A percentile compares a stretch with the other conserved stretches of the same genome.
Conservation (phyloP, 2,888 invertebrate genomes). For the Pediacus dermestoides region DNA sequence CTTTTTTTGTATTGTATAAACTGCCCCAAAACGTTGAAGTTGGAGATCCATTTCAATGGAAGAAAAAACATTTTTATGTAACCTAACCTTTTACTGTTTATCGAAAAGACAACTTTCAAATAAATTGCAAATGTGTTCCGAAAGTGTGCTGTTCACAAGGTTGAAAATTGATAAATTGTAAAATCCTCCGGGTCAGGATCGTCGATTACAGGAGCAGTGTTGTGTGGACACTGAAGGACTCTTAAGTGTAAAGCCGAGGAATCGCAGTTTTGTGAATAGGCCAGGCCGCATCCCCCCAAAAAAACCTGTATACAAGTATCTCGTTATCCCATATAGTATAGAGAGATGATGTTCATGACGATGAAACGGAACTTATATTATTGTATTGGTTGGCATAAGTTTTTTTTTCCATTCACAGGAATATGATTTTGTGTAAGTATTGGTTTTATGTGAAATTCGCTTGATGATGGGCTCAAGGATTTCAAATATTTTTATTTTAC, state of each 20-base stretch:
- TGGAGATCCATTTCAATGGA: constrained; percentile 14
- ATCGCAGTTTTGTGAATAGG: constrained; percentile 39
- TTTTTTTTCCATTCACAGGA: no score
- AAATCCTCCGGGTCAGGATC: constrained; percentile 26
- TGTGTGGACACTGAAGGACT: constrained; percentile 37
- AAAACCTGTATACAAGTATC: constrained; percentile 47
- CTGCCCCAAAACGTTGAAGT: no score
- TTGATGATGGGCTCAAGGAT: no score
- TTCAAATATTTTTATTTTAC: no score
- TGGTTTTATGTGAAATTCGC: no score
- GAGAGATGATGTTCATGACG: no score
- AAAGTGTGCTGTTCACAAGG: constrained; percentile 12
- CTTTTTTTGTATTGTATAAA: no score
- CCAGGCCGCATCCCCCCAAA: constrained; percentile 39
- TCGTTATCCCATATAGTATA: no score
- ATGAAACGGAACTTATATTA: no score
- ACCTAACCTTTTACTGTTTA: constrained; percentile 28
- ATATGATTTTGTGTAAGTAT: no score
- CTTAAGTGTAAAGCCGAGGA: constrained; percentile 36
- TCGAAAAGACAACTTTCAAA: constrained; percentile 26
- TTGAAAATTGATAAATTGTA: constrained; percentile 11
- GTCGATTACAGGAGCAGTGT: no score
- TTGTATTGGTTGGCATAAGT: no score
- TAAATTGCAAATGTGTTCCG: constrained; percentile 4
- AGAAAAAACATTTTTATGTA: constrained; percentile 22